Conservation (phyloP, 2,888 invertebrate species). For the Cryptosula pallasiana region DNA sequence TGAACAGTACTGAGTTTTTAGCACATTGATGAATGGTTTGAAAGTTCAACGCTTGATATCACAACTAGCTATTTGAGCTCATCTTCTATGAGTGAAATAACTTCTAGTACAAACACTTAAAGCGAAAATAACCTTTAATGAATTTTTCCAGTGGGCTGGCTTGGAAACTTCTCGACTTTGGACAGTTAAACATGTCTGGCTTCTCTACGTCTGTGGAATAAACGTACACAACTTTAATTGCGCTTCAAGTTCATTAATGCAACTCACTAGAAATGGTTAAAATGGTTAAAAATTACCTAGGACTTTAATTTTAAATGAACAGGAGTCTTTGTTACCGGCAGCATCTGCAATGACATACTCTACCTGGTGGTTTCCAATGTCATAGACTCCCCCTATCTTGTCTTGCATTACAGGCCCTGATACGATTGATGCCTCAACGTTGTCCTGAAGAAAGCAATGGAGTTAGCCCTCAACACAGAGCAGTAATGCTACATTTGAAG, state of each 20-base stretch:
- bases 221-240: too few species aligned
- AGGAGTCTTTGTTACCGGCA: slow-evolving; percentile 31
- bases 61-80: too few species aligned
- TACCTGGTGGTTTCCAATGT: slow-evolving; percentile 32
- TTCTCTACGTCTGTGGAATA: slow-evolving; percentile 7
- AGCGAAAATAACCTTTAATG: slow-evolving; percentile 8
- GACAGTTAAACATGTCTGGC: slow-evolving; percentile 20
- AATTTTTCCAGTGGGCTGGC: not conserved
- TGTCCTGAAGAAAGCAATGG: slow-evolving; percentile 2
- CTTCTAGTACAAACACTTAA: too few species aligned
- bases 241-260: too few species aligned
- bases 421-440: not conserved
- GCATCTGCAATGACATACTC: slow-evolving; percentile 31
- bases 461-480: too few species aligned
- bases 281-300: too few species aligned
- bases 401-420: slow-evolving; percentile 12
- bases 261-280: too few species aligned
- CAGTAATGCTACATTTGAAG: too few species aligned
- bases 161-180: not conserved
- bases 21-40: too few species aligned
- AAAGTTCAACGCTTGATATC: too few species aligned
- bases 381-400: not conserved
- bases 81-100: too few species aligned
- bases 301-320: slow-evolving; percentile 30
- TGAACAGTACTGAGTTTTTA: too few species aligned